Conservation (phyloP, 2,113 vertebrate genomes). For the Pyrgilauda ruficollis region DNA sequence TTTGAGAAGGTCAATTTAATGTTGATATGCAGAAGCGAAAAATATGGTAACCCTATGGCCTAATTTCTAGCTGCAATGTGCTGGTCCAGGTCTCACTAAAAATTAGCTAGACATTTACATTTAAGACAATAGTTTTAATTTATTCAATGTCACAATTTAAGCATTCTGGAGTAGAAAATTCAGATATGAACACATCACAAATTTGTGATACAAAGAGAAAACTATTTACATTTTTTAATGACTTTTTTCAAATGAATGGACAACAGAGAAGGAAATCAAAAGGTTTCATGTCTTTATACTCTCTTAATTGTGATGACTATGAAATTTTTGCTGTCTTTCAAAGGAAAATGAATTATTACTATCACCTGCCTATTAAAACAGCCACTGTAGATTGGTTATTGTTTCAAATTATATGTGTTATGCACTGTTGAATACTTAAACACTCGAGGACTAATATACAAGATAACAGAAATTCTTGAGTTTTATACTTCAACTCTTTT, state of each 20-base stretch:
- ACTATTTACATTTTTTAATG: accelerated
- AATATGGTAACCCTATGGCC: background rate
- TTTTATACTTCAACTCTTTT: background rate
- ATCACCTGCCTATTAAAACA: background rate
- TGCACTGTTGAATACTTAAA: background rate
- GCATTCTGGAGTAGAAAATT: background rate
- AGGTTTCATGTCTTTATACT: background rate
- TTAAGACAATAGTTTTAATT: background rate
- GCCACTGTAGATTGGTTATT: background rate
- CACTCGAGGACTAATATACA: background rate
- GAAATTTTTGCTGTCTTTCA: background rate
- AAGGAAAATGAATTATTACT: background rate
- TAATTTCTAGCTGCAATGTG: background rate
- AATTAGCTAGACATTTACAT: background rate
- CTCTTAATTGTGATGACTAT: background rate
- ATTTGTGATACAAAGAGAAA: background rate
- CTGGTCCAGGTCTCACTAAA: background rate
- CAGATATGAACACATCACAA: background rate
- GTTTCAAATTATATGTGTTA: background rate
- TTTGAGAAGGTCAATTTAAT: background rate
- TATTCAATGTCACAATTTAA: background rate
- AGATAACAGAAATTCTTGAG: background rate
- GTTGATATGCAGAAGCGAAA: background rate
- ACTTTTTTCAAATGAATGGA: background rate
- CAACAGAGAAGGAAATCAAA: background rate